Percentiles rank a stretch among this genome's conserved stretches.
These are phyloP conservation scores for Coelogynopora nodosa DNA, from an alignment of 2,888 invertebrate species.

Conservation along the genomic window DNA sequence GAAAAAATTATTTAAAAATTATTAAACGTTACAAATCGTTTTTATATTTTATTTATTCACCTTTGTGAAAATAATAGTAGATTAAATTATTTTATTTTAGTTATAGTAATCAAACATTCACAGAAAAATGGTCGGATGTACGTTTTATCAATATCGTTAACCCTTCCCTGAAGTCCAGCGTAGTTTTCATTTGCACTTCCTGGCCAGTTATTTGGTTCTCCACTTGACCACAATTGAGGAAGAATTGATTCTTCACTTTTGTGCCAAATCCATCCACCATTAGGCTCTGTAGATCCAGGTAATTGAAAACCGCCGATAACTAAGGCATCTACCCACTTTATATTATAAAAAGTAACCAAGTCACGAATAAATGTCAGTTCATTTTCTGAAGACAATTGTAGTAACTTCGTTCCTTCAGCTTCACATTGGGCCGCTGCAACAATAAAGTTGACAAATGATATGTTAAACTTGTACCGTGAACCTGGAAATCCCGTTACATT, in stretches of 20 bases:
- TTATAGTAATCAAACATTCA: too few relatives aligned
- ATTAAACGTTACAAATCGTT: too few relatives aligned
- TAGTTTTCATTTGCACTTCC: too few relatives aligned
- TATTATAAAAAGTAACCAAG: neutral
- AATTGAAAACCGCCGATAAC: neutral
- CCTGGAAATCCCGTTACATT: neutral
- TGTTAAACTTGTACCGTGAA: neutral
- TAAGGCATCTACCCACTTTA: neutral
- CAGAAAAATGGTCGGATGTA: too few relatives aligned
- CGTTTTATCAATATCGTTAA: too few relatives aligned
- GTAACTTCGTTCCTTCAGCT: neutral
- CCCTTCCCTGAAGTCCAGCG: too few relatives aligned
- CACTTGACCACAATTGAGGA: neutral
- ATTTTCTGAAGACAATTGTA: neutral
- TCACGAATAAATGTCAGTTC: neutral
- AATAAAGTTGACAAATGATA: neutral
- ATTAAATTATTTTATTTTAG: too few relatives aligned
- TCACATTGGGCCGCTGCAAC: neutral
- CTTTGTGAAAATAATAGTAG: too few relatives aligned
- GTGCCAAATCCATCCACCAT: neutral
- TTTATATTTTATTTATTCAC: too few relatives aligned
- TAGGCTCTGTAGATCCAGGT: neutral
- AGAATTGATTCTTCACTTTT: neutral
- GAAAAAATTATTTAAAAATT: too few relatives aligned
- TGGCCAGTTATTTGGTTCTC: neutral